These are phyloP conservation scores for Spongia lamella DNA, from an alignment of 37 sponge, comb jelly and placozoan species.

Conservation along the genomic window DNA sequence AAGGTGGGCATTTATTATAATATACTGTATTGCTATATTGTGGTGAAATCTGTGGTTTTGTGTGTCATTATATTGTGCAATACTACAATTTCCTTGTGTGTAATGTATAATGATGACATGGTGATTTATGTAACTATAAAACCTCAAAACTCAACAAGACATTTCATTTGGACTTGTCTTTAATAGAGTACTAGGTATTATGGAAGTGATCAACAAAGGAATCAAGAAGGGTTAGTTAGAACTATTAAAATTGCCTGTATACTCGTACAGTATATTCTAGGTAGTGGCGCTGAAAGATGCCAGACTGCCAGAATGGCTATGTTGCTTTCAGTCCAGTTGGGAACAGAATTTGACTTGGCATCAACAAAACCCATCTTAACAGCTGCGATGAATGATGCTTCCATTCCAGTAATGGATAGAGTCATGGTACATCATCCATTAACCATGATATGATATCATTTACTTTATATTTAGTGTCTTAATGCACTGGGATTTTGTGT, in stretches of 20 bases:
- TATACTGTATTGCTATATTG: too few species aligned
- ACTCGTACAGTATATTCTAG: not conserved
- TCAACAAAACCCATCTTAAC: slow-evolving; percentile 25
- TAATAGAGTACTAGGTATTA: slow-evolving; percentile 51
- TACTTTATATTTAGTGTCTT: too few species aligned
- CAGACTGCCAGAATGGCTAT: slow-evolving; percentile 14
- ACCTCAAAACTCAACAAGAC: too few species aligned
- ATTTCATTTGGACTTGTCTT: not conserved
- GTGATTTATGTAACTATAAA: not conserved
- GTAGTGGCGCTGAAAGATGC: not conserved
- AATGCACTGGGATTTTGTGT: too few species aligned
- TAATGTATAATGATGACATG: not conserved
- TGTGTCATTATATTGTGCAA: too few species aligned
- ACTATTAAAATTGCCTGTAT: not conserved
- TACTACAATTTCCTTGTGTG: too few species aligned
- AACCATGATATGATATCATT: too few species aligned
- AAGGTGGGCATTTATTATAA: slow-evolving; percentile 19
- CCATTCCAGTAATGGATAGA: too few species aligned
- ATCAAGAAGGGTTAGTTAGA: slow-evolving; percentile 53
- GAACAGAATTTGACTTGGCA: slow-evolving; percentile 23
- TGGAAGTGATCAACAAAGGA: slow-evolving; percentile 51
- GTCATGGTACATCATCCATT: too few species aligned
- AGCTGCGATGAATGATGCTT: slow-evolving; percentile 44
- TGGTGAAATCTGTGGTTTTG: too few species aligned
- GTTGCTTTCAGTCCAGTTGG: slow-evolving; percentile 63